Evolutionary conservation across 2,797 vertebrate species (phyloP), one percentile per base, ranked within the genome.

Genomic region (Xenopus petersii): DNA sequence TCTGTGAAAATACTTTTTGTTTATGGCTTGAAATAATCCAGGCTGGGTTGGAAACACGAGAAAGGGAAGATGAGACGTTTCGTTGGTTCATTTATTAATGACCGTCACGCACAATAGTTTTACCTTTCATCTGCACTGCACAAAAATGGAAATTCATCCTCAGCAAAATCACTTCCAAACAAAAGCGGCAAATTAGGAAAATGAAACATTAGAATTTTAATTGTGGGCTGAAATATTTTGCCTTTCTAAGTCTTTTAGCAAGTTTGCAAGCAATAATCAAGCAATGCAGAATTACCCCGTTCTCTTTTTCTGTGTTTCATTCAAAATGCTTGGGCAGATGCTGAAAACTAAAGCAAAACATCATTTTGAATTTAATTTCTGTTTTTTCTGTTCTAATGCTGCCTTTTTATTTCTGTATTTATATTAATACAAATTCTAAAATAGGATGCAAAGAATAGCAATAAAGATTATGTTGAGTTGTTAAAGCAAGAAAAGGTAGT

Each of bases 51-150:
- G 8, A 46, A 62, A 13, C 26, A 11, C 16, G 4, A 12, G 60
- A 30, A 54, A 65, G 33, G 9, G 7, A 30, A 64, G 63, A 60
- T 51, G 61, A 59, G 64, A 54, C 47, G 55, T 79, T 46, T 64
- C 12, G 8, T 13, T 67, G 36, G 12, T 49, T 67, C 60, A 71
- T 12, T 71, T 71, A 79, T 63, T 75, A 51, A 63, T 79, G 64
- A 51, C 15, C 36, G 10, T 30, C 67, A 12, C 13, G 15, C 33
- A 15, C 58, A 66, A n/a, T 48, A 56, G 49, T 48, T 67, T 79
- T 72, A 64, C 48, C 70, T 68, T 75, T 72, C 78, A 72, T 64
- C 51, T 16, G 17, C 48, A 62, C 63, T 21, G 59, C 13, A 24
- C n/a, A 15, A 10, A 3, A 6, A 12, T 13, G 0, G 24, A 61